These are phyloP conservation scores for Eupithecia pulchellata DNA, from an alignment of 2,888 invertebrate genomes.

Conservation along the genomic window DNA sequence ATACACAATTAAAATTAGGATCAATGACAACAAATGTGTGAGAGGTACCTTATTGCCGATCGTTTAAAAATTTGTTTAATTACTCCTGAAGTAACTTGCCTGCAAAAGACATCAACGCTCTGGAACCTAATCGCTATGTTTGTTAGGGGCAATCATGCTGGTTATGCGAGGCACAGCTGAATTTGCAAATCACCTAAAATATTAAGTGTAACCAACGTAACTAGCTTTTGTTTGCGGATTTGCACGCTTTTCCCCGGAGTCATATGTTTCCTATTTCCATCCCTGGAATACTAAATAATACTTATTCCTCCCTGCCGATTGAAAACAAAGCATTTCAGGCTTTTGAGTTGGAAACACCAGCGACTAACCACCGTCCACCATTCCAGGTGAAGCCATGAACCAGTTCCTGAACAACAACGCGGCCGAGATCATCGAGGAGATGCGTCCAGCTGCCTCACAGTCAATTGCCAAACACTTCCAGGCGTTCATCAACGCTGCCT, in stretches of 20 bases:
- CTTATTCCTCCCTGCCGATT: too few species aligned
- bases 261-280: too few species aligned
- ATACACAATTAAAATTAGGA: neutral
- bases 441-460: constrained; percentile 90
- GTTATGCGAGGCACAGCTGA: neutral
- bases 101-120: neutral
- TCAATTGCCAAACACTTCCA: constrained; percentile 91
- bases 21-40: too few species aligned
- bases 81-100: neutral
- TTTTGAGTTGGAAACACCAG: neutral
- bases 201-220: neutral
- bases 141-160: neutral
- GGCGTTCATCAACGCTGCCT: constrained; percentile 89
- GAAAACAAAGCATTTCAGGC: too few species aligned
- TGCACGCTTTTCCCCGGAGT: neutral
- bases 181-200: neutral
- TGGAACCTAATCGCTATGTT: neutral
- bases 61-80: neutral
- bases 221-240: neutral
- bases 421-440: constrained; percentile 92
- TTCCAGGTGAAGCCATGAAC: constrained; percentile 91
- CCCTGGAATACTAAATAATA: too few species aligned
- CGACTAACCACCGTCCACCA: neutral
- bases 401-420: constrained; percentile 93
- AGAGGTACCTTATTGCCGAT: neutral